Evolutionary conservation across 2,113 vertebrate genomes (phyloP).

Genomic region (Pimephales promelas): DNA sequence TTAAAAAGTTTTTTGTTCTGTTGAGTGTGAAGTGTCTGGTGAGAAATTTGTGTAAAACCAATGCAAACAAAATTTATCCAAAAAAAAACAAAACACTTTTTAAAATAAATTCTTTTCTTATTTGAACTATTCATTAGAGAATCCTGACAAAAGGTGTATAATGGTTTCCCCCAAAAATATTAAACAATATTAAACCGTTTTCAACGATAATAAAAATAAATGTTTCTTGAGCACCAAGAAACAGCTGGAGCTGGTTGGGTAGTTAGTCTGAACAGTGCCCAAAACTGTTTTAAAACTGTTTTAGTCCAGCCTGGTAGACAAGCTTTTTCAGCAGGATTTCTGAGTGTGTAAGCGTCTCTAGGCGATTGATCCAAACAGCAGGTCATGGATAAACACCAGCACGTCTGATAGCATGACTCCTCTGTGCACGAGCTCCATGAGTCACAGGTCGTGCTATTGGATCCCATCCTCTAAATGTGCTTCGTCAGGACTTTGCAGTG

Average conservation of each 20-base stretch:
- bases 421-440: constrained; percentile 51
- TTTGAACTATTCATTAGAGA: no score
- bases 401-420: constrained; percentile 30
- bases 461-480: constrained; percentile 42
- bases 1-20: no score
- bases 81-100: no score
- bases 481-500: constrained; percentile 56
- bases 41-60: no score
- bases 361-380: not conserved
- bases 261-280: not conserved
- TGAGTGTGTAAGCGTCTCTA: not conserved
- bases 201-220: no score
- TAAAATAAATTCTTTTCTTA: no score
- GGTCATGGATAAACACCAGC: constrained; percentile 31
- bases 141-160: no score
- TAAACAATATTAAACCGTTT: no score
- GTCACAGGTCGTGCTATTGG: constrained; percentile 54
- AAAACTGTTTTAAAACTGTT: not conserved
- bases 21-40: no score
- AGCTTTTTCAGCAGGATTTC: constrained; percentile 8
- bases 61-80: no score
- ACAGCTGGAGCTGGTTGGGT: not conserved
- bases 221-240: no score
- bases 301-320: not conserved
- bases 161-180: no score